Evolutionary conservation across 2,113 vertebrate species (phyloP).

Genomic region (Murina feae): DNA sequence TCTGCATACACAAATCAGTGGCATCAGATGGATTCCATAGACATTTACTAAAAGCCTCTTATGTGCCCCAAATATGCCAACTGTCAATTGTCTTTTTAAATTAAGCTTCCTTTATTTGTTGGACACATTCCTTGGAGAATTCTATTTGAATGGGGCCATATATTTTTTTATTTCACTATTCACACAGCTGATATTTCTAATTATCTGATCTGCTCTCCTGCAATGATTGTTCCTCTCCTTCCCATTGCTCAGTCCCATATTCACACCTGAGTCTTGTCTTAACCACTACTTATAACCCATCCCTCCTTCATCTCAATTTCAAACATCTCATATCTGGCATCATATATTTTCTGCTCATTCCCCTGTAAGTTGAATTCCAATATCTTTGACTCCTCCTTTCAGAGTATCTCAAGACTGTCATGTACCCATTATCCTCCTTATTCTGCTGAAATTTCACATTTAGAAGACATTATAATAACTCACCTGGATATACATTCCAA

Average conservation of each 20-base stretch:
- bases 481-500: neutral
- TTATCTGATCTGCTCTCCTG: neutral
- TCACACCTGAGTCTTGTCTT: neutral
- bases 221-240: too few relatives aligned
- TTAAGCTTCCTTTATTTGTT: neutral
- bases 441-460: neutral
- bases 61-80: neutral
- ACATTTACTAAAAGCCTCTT: neutral
- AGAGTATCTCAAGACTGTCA: neutral
- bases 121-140: neutral
- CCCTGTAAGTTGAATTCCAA: too few relatives aligned
- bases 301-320: neutral
- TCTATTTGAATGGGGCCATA: too few relatives aligned
- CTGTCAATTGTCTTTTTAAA: neutral
- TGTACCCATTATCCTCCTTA: neutral
- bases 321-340: neutral
- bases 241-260: neutral
- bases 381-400: neutral
- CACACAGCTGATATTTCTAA: neutral
- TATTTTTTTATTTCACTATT: neutral
- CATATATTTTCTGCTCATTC: neutral
- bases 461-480: neutral
- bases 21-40: neutral
- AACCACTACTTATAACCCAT: rapidly evolving
- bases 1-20: neutral